These are phyloP conservation scores for Helostoma temminkii DNA, from an alignment of 2,797 vertebrate species.

Conservation along the genomic window DNA sequence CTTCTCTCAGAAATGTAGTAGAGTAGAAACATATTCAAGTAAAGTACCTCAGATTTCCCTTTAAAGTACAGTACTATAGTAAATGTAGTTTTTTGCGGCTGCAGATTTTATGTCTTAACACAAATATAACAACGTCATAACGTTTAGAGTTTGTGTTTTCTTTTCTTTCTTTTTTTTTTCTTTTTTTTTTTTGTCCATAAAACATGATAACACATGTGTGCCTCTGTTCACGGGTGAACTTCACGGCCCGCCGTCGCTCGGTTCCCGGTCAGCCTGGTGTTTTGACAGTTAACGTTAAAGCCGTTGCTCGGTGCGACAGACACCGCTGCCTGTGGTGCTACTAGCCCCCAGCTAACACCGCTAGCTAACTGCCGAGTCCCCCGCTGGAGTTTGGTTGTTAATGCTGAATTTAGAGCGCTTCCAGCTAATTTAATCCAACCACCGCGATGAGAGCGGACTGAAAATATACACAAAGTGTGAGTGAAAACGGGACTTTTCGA, in stretches of 20 bases:
- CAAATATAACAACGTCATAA: no score
- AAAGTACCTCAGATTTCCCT: no score
- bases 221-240: no score
- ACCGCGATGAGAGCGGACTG: neutral
- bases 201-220: no score
- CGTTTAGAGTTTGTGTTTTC: no score
- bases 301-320: slow-evolving; percentile 14
- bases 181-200: no score
- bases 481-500: slow-evolving; percentile 40
- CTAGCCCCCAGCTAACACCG: slow-evolving; percentile 64
- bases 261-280: neutral
- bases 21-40: no score
- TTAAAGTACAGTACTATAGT: no score
- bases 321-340: slow-evolving; percentile 1
- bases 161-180: no score
- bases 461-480: neutral
- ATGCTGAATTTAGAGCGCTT: neutral
- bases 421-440: neutral
- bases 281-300: slow-evolving; percentile 29
- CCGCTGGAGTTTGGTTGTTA: neutral
- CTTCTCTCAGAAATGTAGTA: neutral
- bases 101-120: no score
- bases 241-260: neutral
- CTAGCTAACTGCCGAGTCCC: neutral
- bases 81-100: no score